Evolutionary conservation across 2,797 vertebrate genomes (phyloP), one percentile per base, ranked within the genome.

Genomic region (Avahi laniger): DNA sequence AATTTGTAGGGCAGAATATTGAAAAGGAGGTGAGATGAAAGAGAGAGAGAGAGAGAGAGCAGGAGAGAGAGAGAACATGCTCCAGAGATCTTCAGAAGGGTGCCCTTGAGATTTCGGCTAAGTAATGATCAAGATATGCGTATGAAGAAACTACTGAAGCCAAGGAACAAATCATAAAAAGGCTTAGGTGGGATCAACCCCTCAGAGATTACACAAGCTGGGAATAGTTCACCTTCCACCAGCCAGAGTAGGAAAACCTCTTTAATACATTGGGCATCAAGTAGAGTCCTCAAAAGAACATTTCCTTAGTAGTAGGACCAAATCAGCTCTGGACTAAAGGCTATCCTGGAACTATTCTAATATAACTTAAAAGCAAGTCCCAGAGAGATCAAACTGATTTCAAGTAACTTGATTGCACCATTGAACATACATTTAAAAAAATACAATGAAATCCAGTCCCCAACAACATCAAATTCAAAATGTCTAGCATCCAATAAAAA

Each of bases 401-500:
- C 65, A 72, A 76, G 61, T 2, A 61, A 81, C 14, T 78, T 52
- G 67, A 84, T 48, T 41, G n/a, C 33, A 65, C 33, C 33, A 63
- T 0, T 65, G 3, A 81, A 70, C 17, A 90, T 26, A 84, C 9
- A 41, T 38, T 65, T 76, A 13, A 15, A 93, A 61, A 69, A 35
- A 57, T 28, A 46, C 1, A 93, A 20, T n/a, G 48, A 86, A 79
- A 76, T n/a, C 43, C 59, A 90, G 18, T 17, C 38, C 20, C 15
- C 38, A 89, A 89, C 20, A 87, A 80, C 7, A 20, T 80, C 52
- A 90, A 79, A 83, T 87, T 93, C 10, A 87, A 92, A 79, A 79
- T 57, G 9, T 18, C 15, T 82, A 5, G 26, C 17, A 89, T 41
- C 5, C 26, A 85, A 9, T 46, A 24, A 63, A 87, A 90, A 81